Base-by-base conservation (phyloP, 2,888 invertebrate genomes). In the Eupeodes luniger region DNA sequence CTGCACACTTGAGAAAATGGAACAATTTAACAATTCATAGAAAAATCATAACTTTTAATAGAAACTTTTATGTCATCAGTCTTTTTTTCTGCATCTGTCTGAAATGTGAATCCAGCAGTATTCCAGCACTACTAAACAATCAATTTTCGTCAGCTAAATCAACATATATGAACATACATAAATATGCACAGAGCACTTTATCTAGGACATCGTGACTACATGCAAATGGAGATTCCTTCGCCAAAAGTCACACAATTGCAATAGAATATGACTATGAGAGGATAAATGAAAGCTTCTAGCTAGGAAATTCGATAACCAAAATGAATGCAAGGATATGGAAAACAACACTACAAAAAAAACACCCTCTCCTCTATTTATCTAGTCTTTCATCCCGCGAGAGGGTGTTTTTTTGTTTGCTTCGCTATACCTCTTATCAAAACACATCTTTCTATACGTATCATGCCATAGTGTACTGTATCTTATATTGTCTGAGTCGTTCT, bases 241-340 rank as follows among this genome's bases (percentile, higher is more conserved):
- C 19, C 36, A 14, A 79, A 62, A 69, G 27, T 53, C 61, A 62
- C n/a, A 76, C 69, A 53, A 61, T 51, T 51, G 66, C 69, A 53
- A 61, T 59, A 66, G 66, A 11, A 51, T 34, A 70, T 40, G 66
- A 11, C 44, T 34, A 70, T 40, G 49, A 53, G 64, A 66, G n/a
- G 27, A 66, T 49, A 70, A 69, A 51, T 59, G 36, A 69, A 76
- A 70, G n/a, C 70, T 49, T 47, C 53, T 59, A 74, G 61, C 77
- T 81, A 40, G 62, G 74, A 67, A 78, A 85, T 75, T 81, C 77
- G 72, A 85, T 85, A 81, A 85, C 67, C 47, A 62, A 79, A 74
- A 47, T 57, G 69, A 75, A 69, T 75, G 62, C 49, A 59, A 44
- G 51, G 34, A 55, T 27, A 27, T 69, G 34, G 27, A 27, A 27